A percentile compares a stretch with the other conserved stretches of the same genome.
phyloP scores from a whole-genome alignment of 2,797 vertebrate genomes.

The Tauraco hartlaubi region DNA sequence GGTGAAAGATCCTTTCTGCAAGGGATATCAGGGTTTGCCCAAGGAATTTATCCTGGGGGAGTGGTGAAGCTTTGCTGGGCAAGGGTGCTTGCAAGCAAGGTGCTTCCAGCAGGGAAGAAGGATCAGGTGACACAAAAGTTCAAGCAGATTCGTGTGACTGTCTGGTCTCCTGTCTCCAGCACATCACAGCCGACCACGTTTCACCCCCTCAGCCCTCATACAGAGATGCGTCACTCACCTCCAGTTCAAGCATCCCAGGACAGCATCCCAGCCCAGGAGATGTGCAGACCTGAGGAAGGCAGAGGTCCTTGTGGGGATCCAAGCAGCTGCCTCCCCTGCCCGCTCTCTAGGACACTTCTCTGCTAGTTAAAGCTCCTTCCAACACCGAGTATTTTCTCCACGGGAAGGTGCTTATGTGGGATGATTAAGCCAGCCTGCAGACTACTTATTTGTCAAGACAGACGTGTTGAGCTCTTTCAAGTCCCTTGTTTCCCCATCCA shows the following conservation, averaged over 20 bases:
- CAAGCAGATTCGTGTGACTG: not conserved
- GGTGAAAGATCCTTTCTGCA: not conserved
- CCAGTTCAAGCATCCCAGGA: not conserved
- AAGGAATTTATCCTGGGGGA: not conserved
- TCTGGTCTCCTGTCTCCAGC: not conserved
- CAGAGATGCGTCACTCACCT: accelerated
- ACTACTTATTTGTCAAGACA: not conserved
- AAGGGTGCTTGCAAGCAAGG: not conserved
- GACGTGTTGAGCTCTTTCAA: not conserved
- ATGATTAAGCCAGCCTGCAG: not conserved
- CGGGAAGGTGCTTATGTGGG: not conserved
- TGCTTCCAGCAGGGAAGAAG: not conserved
- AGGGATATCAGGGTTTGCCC: not conserved
- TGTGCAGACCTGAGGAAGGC: not conserved
- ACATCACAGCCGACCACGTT: not conserved
- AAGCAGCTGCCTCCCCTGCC: not conserved
- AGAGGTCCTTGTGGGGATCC: accelerated
- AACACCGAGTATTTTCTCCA: not conserved
- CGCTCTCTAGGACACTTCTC: not conserved
- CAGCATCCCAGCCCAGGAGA: not conserved
- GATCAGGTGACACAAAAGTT: not conserved
- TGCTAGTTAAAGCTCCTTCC: not conserved
- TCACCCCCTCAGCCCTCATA: not conserved
- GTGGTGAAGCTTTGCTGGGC: not conserved
- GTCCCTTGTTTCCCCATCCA: not conserved